Conservation (phyloP, 2,888 invertebrate species). For the Priocnemis perturbator region DNA sequence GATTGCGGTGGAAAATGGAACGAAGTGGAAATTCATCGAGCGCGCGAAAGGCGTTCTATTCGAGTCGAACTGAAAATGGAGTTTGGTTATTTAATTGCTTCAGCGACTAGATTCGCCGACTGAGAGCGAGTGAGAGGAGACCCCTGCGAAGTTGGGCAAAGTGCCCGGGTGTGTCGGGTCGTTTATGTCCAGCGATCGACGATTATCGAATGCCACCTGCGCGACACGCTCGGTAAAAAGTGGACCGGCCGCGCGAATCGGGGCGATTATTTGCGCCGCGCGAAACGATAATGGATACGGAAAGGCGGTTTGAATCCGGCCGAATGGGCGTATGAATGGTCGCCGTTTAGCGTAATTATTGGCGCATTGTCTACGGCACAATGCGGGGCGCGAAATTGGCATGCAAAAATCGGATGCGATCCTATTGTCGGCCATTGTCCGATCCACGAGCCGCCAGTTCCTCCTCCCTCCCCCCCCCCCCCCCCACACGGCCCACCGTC, state of each 20-base stretch:
- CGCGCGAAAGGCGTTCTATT: no score
- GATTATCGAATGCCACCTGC: slow-evolving; percentile 49
- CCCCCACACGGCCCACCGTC: no score
- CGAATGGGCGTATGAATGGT: slow-evolving; percentile 73
- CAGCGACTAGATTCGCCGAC: no score
- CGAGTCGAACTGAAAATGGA: no score
- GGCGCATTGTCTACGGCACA: slow-evolving; percentile 73
- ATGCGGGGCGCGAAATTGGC: slow-evolving; percentile 72
- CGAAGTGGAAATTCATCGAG: no score
- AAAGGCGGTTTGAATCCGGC: slow-evolving; percentile 71
- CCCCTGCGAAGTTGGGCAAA: no score
- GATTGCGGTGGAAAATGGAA: no score
- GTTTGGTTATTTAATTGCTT: no score
- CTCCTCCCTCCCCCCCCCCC: slow-evolving; percentile 36
- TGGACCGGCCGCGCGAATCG: slow-evolving; percentile 51
- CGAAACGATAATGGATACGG: slow-evolving; percentile 71
- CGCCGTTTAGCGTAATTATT: slow-evolving; percentile 74
- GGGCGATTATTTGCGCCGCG: slow-evolving; percentile 67
- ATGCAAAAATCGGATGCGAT: slow-evolving; percentile 74
- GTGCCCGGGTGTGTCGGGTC: not conserved
- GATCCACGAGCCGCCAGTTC: slow-evolving; percentile 47
- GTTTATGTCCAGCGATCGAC: slow-evolving; percentile 33
- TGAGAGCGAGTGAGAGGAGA: no score
- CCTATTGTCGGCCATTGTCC: slow-evolving; percentile 72
- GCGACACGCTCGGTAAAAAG: slow-evolving; percentile 41